Conservation (phyloP, 2,888 invertebrate genomes). For the Leptopilina myrica region DNA sequence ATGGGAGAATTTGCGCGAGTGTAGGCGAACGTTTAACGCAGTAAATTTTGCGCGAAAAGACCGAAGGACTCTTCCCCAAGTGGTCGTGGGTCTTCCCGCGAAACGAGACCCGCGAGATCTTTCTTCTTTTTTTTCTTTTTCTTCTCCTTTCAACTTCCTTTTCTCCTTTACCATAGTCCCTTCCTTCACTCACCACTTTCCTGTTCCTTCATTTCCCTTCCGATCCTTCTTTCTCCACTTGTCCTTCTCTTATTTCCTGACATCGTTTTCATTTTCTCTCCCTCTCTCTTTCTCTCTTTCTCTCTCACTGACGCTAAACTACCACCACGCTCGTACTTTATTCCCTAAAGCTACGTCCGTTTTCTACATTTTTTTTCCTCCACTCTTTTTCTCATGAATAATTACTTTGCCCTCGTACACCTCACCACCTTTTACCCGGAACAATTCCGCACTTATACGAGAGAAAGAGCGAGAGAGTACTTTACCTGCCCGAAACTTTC, state of each 20-base stretch:
- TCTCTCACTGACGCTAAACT: constrained; percentile 37
- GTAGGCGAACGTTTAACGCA: constrained; percentile 58
- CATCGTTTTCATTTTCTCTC: not conserved
- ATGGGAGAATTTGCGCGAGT: constrained; percentile 34
- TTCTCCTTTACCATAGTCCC: constrained; percentile 48
- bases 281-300: constrained; percentile 36
- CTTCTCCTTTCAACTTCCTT: constrained; percentile 48
- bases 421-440: constrained; percentile 44
- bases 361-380: constrained; percentile 11
- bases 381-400: constrained; percentile 47
- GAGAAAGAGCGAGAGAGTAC: not conserved
- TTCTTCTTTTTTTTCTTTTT: constrained; percentile 54
- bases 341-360: constrained; percentile 33
- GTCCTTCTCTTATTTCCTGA: constrained; percentile 16
- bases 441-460: not conserved
- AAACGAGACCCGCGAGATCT: constrained; percentile 69
- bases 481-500: constrained; percentile 25
- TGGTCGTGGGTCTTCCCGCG: constrained; percentile 66
- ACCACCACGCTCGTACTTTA: constrained; percentile 33
- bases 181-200: constrained; percentile 44
- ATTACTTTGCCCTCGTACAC: constrained; percentile 49
- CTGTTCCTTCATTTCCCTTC: constrained; percentile 45
- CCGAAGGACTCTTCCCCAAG: constrained; percentile 64
- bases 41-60: constrained; percentile 59
- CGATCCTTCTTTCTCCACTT: constrained; percentile 40